Percentiles rank a stretch among this genome's conserved stretches.
Conservation (phyloP, 2,113 vertebrate genomes). For the Hypomesus transpacificus region DNA sequence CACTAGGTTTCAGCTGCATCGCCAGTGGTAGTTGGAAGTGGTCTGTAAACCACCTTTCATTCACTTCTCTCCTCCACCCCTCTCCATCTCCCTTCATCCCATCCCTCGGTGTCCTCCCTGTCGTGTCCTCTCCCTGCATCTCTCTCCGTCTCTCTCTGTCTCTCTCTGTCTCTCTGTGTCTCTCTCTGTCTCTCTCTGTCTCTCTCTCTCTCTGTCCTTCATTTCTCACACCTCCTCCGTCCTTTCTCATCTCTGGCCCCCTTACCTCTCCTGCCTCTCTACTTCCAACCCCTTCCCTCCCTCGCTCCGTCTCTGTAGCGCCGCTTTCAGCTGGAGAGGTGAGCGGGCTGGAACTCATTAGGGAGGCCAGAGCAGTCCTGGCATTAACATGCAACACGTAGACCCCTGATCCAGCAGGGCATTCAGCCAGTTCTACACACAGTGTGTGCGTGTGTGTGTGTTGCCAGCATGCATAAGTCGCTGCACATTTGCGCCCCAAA, state of each 20-base stretch:
- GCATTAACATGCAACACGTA: constrained; percentile 12
- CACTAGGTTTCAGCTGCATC: neutral
- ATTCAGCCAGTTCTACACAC: constrained; percentile 5
- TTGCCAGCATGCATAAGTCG: constrained; percentile 5
- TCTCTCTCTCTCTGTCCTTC: neutral
- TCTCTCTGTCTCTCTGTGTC: neutral
- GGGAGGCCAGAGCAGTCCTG: neutral
- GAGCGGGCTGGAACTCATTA: constrained; percentile 26
- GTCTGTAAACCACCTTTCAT: neutral
- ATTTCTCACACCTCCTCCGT: neutral
- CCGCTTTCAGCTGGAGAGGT: constrained; percentile 5
- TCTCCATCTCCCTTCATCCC: neutral
- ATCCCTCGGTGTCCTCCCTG: neutral
- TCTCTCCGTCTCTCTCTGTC: neutral
- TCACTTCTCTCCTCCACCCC: neutral
- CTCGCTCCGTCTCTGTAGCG: neutral
- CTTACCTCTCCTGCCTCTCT: neutral
- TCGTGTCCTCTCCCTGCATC: neutral
- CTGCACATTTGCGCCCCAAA: too few relatives aligned
- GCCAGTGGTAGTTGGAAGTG: neutral
- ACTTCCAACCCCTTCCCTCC: neutral
- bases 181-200: neutral
- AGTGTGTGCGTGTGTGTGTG: constrained; percentile 4
- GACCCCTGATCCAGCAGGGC: neutral
- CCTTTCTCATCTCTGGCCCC: too few relatives aligned